phyloP scores from a whole-genome alignment of 2,797 vertebrate genomes.

The Dendrocincla tyrannina region DNA sequence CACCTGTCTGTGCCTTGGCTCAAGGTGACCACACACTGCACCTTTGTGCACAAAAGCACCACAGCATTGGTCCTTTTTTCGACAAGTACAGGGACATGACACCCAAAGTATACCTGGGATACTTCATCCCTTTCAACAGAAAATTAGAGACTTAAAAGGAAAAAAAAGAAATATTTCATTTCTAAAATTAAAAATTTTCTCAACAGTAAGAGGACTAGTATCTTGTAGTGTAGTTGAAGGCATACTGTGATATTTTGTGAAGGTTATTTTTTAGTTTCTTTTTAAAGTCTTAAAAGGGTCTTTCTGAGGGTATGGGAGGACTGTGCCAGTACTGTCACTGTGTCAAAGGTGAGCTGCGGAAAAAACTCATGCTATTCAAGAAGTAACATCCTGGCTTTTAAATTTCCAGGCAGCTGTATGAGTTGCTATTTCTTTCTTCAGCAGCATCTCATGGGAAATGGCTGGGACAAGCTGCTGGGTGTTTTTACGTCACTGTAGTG shows the following conservation, averaged over 20 bases:
- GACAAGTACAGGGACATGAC: neutral
- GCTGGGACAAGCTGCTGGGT: conserved; percentile 58
- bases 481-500: conserved; percentile 59
- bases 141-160: neutral
- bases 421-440: conserved; percentile 54
- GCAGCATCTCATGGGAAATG: conserved; percentile 18
- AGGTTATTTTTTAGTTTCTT: neutral
- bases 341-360: conserved; percentile 21
- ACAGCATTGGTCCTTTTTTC: neutral
- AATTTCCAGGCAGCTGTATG: conserved; percentile 47
- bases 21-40: neutral
- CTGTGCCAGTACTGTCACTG: neutral
- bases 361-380: neutral
- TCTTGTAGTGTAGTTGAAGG: neutral
- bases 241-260: neutral
- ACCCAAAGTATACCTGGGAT: neutral
- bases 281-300: neutral
- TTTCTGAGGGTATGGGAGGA: neutral
- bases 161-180: neutral
- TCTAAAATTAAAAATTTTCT: neutral
- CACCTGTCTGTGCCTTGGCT: neutral
- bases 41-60: neutral
- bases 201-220: neutral
- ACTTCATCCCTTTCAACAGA: neutral
- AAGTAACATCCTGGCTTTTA: conserved; percentile 45